Percentiles rank a stretch among this genome's conserved stretches.
Conservation (phyloP, 2,888 invertebrate genomes). For the Pogonocherus hispidulus region DNA sequence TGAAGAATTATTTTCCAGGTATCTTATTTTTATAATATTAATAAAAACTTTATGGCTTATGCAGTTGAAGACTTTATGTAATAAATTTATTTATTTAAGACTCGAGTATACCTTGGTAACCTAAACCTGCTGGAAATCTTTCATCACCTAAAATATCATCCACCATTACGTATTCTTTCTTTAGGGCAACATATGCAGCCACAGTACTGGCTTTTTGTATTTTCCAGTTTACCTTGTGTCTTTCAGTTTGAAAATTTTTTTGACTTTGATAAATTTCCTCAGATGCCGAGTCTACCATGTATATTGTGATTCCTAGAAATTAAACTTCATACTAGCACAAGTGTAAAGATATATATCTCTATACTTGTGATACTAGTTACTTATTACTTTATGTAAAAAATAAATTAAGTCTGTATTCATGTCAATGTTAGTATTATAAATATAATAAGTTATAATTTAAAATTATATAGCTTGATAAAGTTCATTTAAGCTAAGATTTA, state of each 20-base stretch:
- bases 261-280: constrained; percentile 73
- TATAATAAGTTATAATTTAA: too few relatives aligned
- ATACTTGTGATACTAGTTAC: too few relatives aligned
- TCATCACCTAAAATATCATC: constrained; percentile 73
- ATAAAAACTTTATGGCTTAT: too few relatives aligned
- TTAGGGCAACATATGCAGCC: constrained; percentile 73
- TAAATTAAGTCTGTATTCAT: too few relatives aligned
- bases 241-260: constrained; percentile 67
- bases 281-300: constrained; percentile 71
- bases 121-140: constrained; percentile 73
- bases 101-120: constrained; percentile 55
- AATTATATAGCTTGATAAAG: too few relatives aligned
- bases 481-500: too few relatives aligned
- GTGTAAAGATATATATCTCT: too few relatives aligned
- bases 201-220: constrained; percentile 72
- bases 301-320: constrained; percentile 71
- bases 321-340: background rate
- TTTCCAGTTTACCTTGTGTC: constrained; percentile 73
- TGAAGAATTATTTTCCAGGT: constrained; percentile 61
- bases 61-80: too few relatives aligned
- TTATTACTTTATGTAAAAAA: too few relatives aligned
- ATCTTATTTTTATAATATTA: too few relatives aligned
- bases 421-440: too few relatives aligned
- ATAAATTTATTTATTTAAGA: background rate
- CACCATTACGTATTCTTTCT: constrained; percentile 72